Conservation (phyloP, 92 coral and sea anemone species). For the Porites lobata region DNA sequence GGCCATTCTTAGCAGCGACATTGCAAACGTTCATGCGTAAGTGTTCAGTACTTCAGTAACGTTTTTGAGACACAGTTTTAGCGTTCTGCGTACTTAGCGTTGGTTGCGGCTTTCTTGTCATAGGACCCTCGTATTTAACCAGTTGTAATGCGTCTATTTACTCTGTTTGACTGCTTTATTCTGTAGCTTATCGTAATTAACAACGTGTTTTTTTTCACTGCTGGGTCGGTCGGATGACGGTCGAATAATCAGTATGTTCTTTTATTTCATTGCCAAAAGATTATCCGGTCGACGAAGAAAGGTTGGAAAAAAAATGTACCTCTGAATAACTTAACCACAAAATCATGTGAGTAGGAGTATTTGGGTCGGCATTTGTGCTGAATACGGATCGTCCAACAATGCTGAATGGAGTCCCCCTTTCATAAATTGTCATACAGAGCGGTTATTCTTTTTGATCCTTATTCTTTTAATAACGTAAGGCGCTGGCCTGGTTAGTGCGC, state of each 20-base stretch:
- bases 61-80: neutral
- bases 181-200: neutral
- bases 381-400: neutral
- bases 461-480: neutral
- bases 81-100: neutral
- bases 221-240: neutral
- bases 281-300: neutral
- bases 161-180: neutral
- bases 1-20: too few relatives aligned
- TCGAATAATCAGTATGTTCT: neutral
- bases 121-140: neutral
- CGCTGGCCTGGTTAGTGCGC: neutral
- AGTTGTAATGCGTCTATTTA: neutral
- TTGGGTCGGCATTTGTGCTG: neutral
- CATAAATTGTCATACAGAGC: neutral
- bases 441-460: neutral
- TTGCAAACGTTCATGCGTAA: too few relatives aligned
- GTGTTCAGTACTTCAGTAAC: neutral
- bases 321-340: neutral
- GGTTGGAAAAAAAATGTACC: neutral
- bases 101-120: neutral
- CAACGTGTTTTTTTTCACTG: neutral
- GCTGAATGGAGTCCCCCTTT: neutral
- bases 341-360: neutral
- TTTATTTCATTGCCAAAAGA: neutral